Evolutionary conservation across 2,888 invertebrate genomes (phyloP), one percentile per base, ranked within the genome.

Genomic region (Acanthoscelides obtectus): DNA sequence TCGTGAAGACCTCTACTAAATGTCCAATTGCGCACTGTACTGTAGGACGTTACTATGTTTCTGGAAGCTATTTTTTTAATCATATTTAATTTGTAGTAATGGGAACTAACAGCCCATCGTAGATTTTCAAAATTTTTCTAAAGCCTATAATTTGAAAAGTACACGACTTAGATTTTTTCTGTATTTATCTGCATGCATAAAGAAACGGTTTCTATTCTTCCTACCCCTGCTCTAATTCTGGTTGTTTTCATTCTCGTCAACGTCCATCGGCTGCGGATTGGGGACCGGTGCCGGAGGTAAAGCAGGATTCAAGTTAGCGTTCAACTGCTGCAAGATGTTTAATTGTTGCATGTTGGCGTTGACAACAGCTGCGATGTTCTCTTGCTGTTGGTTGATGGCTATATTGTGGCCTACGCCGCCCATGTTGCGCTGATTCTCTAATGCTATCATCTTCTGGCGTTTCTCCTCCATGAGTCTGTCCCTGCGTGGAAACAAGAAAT

Each of bases 401-500:
- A 77, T 76, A 70, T 81, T 80, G 68, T 80, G 80, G 64, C 78
- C 76, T 45, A 81, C 81, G 71, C 79, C 78, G 3, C 80, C 81
- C 72, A 82, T 81, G 75, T 83, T 84, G 66, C 86, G 77, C 73
- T 88, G 87, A 63, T 85, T 85, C 75, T 88, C 88, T 69, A 88
- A 77, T 0, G 88, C 89, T 22, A 93, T 86, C 82, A 94, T 88
- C 82, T 93, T 93, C 83, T 94, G 94, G 0, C 95, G 87, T 79
- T 94, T 94, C 82, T 96, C 95, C 83, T 96, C 95, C 94, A 96
- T 94, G 21, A 96, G 86, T 0, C 81, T 78, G 90, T 89, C 84
- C 69, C 76, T 76, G 67, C 12, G 73, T 72, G 68, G 20, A 66
- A 67, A 21, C 21, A 45, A 45, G 5, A 45, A 45, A 12, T 3